A percentile compares a stretch with the other conserved stretches of the same genome.
Conservation (phyloP, 2,888 invertebrate species). For the Catocala sponsa region DNA sequence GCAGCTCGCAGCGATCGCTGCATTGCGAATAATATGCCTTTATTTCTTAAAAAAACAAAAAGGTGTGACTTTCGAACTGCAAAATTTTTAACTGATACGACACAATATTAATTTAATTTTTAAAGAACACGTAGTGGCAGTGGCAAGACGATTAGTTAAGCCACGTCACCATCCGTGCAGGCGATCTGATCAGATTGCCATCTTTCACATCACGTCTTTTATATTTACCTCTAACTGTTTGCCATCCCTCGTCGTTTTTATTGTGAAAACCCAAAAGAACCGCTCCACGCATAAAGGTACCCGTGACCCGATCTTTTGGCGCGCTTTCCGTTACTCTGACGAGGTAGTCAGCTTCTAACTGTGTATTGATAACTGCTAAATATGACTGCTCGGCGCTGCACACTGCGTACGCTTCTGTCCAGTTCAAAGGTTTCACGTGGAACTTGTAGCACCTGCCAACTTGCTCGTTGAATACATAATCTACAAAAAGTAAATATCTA, state of each 20-base stretch:
- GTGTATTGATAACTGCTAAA: constrained; percentile 67
- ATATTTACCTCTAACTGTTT: constrained; percentile 62
- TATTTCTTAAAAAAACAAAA: too few species aligned
- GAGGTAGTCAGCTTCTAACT: constrained; percentile 33
- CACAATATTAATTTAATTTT: too few species aligned
- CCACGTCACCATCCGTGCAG: too few species aligned
- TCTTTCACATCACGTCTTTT: background rate
- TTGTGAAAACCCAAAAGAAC: constrained; percentile 60
- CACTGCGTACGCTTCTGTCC: constrained; percentile 67
- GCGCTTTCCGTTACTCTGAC: constrained; percentile 21
- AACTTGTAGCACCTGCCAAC: constrained; percentile 73
- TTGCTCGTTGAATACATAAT: constrained; percentile 59
- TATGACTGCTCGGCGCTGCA: constrained; percentile 72
- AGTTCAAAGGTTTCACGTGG: constrained; percentile 65
- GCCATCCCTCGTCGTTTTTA: constrained; percentile 56
- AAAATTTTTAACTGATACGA: too few species aligned
- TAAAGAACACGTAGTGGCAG: too few species aligned
- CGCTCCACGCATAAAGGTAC: constrained; percentile 20
- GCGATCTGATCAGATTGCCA: too few species aligned
- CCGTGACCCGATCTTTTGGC: constrained; percentile 8
- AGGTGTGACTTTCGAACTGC: too few species aligned
- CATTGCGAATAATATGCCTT: too few species aligned
- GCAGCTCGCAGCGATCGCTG: too few species aligned
- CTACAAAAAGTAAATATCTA: constrained; percentile 52
- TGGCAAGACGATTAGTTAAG: too few species aligned